These are phyloP conservation scores for Tridacna crocea DNA, from an alignment of 2,888 invertebrate species.

Conservation along the genomic window DNA sequence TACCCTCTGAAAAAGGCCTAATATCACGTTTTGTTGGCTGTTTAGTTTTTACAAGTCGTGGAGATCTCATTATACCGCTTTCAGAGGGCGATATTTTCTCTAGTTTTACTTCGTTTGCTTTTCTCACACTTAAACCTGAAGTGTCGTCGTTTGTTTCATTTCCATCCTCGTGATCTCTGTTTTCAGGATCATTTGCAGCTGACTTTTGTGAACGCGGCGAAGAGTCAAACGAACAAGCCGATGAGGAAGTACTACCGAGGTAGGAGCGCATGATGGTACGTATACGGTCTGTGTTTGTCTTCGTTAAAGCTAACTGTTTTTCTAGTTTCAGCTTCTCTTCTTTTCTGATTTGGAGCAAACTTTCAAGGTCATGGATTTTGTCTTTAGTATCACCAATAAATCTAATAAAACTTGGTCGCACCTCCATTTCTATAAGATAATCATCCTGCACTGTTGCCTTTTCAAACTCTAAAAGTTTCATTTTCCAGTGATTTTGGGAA, in stretches of 20 bases:
- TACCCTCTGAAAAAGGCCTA: constrained; percentile 36
- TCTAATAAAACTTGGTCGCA: constrained; percentile 78
- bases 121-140: background rate
- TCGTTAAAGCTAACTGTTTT: constrained; percentile 67
- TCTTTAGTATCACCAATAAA: constrained; percentile 71
- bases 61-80: constrained; percentile 28
- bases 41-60: constrained; percentile 31
- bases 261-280: constrained; percentile 66
- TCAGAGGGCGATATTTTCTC: constrained; percentile 5
- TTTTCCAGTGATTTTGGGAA: constrained; percentile 63
- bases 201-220: constrained; percentile 26
- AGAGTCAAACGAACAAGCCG: constrained; percentile 27
- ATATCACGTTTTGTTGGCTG: constrained; percentile 14
- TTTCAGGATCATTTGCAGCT: constrained; percentile 18
- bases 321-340: constrained; percentile 67
- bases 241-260: constrained; percentile 42
- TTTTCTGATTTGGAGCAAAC: constrained; percentile 57
- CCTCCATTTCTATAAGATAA: constrained; percentile 74
- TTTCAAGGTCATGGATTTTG: constrained; percentile 65
- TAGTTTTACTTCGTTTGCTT: background rate
- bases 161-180: constrained; percentile 30
- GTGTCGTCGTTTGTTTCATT: constrained; percentile 57
- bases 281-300: constrained; percentile 72
- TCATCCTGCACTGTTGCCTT: constrained; percentile 74
- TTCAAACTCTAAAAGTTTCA: constrained; percentile 75